A percentile compares a stretch with the other conserved stretches of the same genome.
Evolutionary conservation across 2,113 vertebrate species (phyloP).

Genomic region (Heteronetta atricapilla): DNA sequence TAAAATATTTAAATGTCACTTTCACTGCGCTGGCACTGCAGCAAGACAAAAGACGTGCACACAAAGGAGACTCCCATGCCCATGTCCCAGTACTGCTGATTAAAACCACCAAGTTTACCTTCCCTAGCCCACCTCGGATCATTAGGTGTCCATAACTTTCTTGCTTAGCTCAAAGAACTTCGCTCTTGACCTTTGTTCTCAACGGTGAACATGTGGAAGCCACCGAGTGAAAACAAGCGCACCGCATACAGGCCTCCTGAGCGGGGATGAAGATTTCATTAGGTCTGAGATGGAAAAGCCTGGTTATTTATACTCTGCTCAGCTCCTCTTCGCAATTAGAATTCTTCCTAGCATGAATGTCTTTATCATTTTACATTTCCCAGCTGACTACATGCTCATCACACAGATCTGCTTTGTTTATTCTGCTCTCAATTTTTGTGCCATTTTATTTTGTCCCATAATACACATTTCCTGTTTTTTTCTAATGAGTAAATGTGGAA

Average conservation of each 20-base stretch:
- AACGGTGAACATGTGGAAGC: fast-evolving
- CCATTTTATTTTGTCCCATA: not conserved
- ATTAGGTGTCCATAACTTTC: fast-evolving
- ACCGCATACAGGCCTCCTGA: fast-evolving
- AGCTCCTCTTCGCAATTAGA: not conserved
- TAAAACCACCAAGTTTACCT: fast-evolving
- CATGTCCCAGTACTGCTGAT: fast-evolving
- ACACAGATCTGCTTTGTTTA: not conserved
- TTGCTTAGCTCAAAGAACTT: not conserved
- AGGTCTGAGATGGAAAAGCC: not conserved
- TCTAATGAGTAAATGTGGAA: not conserved
- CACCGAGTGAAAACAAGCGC: not conserved
- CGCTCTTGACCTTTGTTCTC: fast-evolving
- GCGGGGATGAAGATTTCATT: fast-evolving
- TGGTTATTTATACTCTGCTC: not conserved
- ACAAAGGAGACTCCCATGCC: not conserved
- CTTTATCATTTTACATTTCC: not conserved
- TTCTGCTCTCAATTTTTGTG: not conserved
- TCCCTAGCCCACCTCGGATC: fast-evolving
- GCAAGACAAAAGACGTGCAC: fast-evolving
- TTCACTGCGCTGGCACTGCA: not conserved
- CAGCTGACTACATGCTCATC: not conserved
- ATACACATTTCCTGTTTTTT: not conserved
- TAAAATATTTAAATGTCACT: not conserved
- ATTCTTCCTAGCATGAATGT: not conserved